Evolutionary conservation across 2,797 vertebrate genomes (phyloP).

Genomic region (Anguilla pacifica): DNA sequence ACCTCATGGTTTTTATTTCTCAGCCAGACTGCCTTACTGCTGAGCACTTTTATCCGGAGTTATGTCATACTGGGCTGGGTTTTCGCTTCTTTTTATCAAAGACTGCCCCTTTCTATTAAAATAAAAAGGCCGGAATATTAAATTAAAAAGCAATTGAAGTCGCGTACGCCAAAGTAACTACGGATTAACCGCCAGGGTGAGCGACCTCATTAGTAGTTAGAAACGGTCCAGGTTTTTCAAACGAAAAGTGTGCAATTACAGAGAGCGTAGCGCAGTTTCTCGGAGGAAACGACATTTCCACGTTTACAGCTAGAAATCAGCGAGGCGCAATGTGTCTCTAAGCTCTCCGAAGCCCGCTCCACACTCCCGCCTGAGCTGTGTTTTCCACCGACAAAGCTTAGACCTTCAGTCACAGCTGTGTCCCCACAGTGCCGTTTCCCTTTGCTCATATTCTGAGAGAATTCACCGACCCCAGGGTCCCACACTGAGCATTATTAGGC

Average conservation of each 20-base stretch:
- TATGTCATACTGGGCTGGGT: constrained; percentile 45
- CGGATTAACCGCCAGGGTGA: constrained; percentile 47
- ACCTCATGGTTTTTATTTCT: constrained; percentile 22
- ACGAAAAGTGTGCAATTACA: constrained; percentile 36
- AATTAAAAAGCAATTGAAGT: constrained; percentile 59
- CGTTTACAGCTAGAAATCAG: not conserved
- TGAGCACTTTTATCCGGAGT: constrained; percentile 40
- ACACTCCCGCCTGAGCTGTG: not conserved
- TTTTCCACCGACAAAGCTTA: constrained; percentile 13
- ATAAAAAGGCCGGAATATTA: constrained; percentile 40
- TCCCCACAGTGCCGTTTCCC: constrained; percentile 42
- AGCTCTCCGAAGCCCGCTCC: not conserved
- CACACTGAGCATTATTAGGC: constrained; percentile 14
- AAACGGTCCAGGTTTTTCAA: constrained; percentile 35
- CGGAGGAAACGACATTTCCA: constrained; percentile 39
- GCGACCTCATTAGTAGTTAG: constrained; percentile 60
- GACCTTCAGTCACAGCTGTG: not conserved
- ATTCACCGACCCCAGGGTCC: not conserved
- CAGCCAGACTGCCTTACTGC: constrained; percentile 51
- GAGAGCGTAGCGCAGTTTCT: constrained; percentile 19
- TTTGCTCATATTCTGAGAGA: constrained; percentile 43
- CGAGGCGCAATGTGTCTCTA: not conserved
- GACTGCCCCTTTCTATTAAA: constrained; percentile 19
- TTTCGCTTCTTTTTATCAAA: constrained; percentile 37
- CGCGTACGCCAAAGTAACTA: constrained; percentile 48